Evolutionary conservation across 2,888 invertebrate species (phyloP).

Genomic region (Magallana nippona): DNA sequence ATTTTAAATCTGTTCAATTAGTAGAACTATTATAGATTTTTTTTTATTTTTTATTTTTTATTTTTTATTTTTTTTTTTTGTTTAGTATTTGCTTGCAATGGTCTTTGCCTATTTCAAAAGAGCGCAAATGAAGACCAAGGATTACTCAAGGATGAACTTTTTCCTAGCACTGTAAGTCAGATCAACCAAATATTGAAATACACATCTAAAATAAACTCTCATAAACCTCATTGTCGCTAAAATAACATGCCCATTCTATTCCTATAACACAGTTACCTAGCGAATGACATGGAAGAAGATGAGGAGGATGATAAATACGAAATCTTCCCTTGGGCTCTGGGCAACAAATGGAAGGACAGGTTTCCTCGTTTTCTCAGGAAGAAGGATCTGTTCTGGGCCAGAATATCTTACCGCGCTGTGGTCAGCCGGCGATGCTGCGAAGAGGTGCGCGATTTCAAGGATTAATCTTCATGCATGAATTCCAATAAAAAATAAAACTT

Average conservation of each 20-base stretch:
- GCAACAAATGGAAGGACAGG: constrained; percentile 76
- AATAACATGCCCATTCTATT: background rate
- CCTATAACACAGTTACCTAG: constrained; percentile 78
- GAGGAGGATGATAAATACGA: constrained; percentile 82
- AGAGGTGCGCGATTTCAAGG: constrained; percentile 72
- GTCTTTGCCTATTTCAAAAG: constrained; percentile 83
- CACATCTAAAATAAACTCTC: too few relatives aligned
- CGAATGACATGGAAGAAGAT: constrained; percentile 84
- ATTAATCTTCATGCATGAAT: too few relatives aligned
- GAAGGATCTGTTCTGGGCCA: constrained; percentile 79
- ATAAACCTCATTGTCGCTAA: too few relatives aligned
- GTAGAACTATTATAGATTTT: background rate
- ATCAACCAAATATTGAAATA: too few relatives aligned
- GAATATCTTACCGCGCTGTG: constrained; percentile 81
- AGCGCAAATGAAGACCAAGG: constrained; percentile 80
- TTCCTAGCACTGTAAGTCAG: constrained; percentile 83
- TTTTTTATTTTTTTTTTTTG: constrained; percentile 51
- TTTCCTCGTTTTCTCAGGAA: constrained; percentile 74
- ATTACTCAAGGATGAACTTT: constrained; percentile 82
- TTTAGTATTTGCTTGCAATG: constrained; percentile 82
- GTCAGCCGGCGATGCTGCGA: constrained; percentile 82
- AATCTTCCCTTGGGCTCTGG: constrained; percentile 81
- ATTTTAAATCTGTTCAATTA: background rate
- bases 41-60: too few relatives aligned
- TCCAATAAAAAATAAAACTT: background rate